phyloP scores from a whole-genome alignment of 2,797 vertebrate species.

The Galaxias olidus region DNA sequence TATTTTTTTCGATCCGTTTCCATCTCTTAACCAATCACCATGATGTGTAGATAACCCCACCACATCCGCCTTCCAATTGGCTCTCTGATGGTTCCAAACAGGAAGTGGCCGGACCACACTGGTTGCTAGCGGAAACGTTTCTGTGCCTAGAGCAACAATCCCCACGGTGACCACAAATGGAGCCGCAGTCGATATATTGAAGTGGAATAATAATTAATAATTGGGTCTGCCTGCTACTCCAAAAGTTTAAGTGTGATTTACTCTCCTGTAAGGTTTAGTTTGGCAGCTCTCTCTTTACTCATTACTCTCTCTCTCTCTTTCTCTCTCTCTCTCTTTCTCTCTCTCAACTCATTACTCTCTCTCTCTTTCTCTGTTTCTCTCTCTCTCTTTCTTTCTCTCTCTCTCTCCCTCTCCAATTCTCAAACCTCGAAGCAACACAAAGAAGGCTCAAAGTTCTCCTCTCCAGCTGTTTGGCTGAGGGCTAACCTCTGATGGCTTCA shows the following conservation, averaged over 20 bases:
- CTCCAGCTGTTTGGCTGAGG: too few species aligned
- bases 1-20: too few species aligned
- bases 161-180: constrained; percentile 51
- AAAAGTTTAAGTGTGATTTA: constrained; percentile 47
- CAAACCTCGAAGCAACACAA: too few species aligned
- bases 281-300: constrained; percentile 9
- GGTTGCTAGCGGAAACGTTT: neutral
- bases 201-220: constrained; percentile 17
- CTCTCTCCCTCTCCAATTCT: neutral
- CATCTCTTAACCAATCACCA: neutral
- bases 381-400: neutral
- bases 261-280: constrained; percentile 53
- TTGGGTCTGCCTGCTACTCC: too few species aligned
- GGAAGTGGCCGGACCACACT: constrained; percentile 4
- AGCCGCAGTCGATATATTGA: constrained; percentile 55
- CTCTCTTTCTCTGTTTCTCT: constrained; percentile 13
- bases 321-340: constrained; percentile 30
- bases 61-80: constrained; percentile 20
- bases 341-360: constrained; percentile 23
- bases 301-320: neutral
- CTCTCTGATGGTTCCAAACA: constrained; percentile 10
- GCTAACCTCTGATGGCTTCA: too few species aligned
- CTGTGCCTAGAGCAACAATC: constrained; percentile 36
- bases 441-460: too few species aligned
- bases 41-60: constrained; percentile 30